phyloP scores from a whole-genome alignment of 2,888 invertebrate species.

The Idaea straminata region DNA sequence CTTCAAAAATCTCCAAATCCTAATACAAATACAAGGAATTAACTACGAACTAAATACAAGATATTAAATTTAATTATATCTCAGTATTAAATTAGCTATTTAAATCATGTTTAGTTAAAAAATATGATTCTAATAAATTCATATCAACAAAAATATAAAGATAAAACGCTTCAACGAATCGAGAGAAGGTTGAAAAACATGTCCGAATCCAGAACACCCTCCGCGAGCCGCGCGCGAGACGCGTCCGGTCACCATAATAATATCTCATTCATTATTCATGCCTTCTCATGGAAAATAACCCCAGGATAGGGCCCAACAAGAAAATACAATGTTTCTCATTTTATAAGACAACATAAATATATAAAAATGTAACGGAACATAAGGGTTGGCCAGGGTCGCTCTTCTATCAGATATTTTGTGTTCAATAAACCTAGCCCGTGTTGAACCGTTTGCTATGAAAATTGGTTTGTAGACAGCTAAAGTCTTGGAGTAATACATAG shows the following conservation, averaged over 20 bases:
- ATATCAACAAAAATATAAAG: neutral
- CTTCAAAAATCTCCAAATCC: too few relatives aligned
- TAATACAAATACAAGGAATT: too few relatives aligned
- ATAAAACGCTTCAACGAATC: neutral
- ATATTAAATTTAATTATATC: neutral
- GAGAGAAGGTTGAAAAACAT: neutral
- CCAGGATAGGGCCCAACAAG: neutral
- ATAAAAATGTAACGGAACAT: neutral
- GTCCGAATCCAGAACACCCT: neutral
- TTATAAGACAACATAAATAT: neutral
- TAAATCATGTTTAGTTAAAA: neutral
- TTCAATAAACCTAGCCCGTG: too few relatives aligned
- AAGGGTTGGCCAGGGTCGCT: neutral
- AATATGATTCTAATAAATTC: neutral
- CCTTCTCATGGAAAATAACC: constrained; percentile 12
- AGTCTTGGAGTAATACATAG: neutral
- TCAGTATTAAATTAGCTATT: neutral
- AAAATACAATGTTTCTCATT: neutral
- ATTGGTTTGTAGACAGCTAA: too few relatives aligned
- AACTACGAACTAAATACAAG: too few relatives aligned
- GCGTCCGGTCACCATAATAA: neutral
- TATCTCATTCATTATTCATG: constrained; percentile 13
- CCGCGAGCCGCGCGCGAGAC: neutral
- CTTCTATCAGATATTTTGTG: neutral
- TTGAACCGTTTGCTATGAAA: too few relatives aligned